Conservation (phyloP, 2,888 invertebrate genomes). For the Yponomeuta malinellus region DNA sequence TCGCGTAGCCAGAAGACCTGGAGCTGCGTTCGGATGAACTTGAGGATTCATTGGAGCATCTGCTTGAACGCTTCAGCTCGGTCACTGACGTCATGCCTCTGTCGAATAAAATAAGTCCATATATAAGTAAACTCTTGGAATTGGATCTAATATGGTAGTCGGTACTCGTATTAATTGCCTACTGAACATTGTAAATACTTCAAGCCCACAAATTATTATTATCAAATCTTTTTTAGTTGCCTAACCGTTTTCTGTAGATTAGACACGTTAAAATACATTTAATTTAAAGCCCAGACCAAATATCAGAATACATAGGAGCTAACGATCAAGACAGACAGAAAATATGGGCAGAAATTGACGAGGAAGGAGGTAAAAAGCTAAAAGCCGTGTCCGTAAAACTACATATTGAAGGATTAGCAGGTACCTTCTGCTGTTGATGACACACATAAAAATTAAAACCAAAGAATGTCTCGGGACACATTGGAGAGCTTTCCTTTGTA, state of each 20-base stretch:
- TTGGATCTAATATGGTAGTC: background rate
- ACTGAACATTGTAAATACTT: background rate
- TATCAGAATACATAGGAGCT: too few relatives aligned
- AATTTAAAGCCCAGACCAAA: too few relatives aligned
- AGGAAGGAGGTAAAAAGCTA: too few relatives aligned
- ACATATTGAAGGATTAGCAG: too few relatives aligned
- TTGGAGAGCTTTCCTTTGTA: background rate
- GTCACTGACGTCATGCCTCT: conserved; percentile 18
- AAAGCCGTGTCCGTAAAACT: too few relatives aligned
- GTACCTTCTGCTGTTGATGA: too few relatives aligned
- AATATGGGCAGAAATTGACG: too few relatives aligned
- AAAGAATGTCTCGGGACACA: background rate
- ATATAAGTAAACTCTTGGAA: too few relatives aligned
- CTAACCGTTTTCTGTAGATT: too few relatives aligned
- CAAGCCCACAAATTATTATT: background rate
- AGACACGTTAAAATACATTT: too few relatives aligned
- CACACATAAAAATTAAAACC: too few relatives aligned
- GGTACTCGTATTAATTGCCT: background rate
- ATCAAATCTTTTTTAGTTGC: background rate
- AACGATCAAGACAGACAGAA: too few relatives aligned
- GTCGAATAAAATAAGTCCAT: background rate
- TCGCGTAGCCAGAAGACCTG: conserved; percentile 66
- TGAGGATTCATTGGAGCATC: conserved; percentile 64
- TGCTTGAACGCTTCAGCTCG: conserved; percentile 60
- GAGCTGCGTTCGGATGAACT: conserved; percentile 64